A percentile compares a stretch with the other conserved stretches of the same genome.
These are phyloP conservation scores for Ascaphus truei DNA, from an alignment of 2,113 vertebrate species.

Conservation along the genomic window DNA sequence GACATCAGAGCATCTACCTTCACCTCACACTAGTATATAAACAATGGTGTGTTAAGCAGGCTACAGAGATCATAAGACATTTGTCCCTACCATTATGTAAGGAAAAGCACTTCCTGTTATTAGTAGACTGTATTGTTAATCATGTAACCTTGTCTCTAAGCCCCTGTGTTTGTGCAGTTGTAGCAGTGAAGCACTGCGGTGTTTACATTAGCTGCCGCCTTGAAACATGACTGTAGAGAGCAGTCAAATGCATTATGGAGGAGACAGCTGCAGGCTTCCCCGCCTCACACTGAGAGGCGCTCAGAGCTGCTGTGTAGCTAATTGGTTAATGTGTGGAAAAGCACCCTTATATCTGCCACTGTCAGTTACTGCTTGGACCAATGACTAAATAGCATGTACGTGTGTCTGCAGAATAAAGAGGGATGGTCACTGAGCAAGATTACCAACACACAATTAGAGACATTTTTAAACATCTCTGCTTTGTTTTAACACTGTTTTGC, in stretches of 20 bases:
- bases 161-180: conserved; percentile 7
- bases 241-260: background rate
- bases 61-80: too few relatives aligned
- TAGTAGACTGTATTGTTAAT: conserved; percentile 29
- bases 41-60: too few relatives aligned
- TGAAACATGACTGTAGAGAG: conserved; percentile 33
- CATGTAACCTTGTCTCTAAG: conserved; percentile 31
- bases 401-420: too few relatives aligned
- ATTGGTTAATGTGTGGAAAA: conserved; percentile 22
- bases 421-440: background rate
- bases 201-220: conserved; percentile 18
- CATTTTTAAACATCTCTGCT: too few relatives aligned
- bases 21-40: too few relatives aligned
- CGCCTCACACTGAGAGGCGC: background rate
- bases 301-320: too few relatives aligned
- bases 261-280: conserved; percentile 14
- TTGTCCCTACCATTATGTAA: too few relatives aligned
- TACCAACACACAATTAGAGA: too few relatives aligned
- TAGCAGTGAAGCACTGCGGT: conserved; percentile 1
- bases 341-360: background rate
- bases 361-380: conserved; percentile 12
- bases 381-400: background rate
- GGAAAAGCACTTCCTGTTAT: too few relatives aligned
- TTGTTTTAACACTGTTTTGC: too few relatives aligned
- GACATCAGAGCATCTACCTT: too few relatives aligned